Percentiles rank a stretch among this genome's conserved stretches.
These are phyloP conservation scores for Leucopsar rothschildi DNA, from an alignment of 2,113 vertebrate genomes.

Conservation along the genomic window DNA sequence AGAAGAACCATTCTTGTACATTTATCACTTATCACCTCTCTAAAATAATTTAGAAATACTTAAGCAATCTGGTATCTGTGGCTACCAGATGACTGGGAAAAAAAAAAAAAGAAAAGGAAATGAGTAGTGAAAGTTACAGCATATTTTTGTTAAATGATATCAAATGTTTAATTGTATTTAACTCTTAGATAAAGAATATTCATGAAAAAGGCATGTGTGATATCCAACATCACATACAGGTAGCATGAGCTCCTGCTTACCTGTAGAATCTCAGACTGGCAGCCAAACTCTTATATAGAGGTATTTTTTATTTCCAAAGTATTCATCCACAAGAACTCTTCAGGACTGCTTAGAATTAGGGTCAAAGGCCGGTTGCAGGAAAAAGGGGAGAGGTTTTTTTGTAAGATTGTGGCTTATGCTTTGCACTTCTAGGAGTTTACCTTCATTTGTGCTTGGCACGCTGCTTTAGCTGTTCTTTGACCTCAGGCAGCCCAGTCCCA, in stretches of 20 bases:
- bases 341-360: neutral
- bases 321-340: neutral
- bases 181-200: neutral
- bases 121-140: neutral
- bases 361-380: neutral
- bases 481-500: neutral
- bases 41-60: neutral
- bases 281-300: neutral
- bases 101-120: neutral
- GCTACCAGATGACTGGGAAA: neutral
- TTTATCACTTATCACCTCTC: neutral
- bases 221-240: rapidly evolving
- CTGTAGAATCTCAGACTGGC: neutral
- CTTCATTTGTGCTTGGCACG: neutral
- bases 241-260: neutral
- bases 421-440: neutral
- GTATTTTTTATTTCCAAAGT: neutral
- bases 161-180: neutral
- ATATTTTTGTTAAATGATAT: neutral
- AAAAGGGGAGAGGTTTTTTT: neutral
- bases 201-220: neutral
- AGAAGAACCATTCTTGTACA: neutral
- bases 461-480: neutral
- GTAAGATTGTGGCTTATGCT: neutral
- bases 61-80: neutral